phyloP scores from a whole-genome alignment of 2,888 invertebrate species.

The Microchrysa polita region DNA sequence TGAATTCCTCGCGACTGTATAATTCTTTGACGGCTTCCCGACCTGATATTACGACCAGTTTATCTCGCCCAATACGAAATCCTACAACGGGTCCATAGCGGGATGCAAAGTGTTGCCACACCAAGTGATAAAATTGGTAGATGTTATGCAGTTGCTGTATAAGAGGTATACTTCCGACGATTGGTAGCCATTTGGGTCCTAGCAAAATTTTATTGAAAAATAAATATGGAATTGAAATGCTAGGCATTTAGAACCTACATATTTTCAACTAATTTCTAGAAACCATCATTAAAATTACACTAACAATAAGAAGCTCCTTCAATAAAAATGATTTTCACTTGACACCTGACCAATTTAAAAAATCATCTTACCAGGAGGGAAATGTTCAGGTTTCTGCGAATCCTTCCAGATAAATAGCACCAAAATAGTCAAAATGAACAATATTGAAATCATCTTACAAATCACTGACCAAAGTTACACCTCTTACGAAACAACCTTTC shows the following conservation, averaged over 20 bases:
- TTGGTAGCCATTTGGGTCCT: slow-evolving; percentile 70
- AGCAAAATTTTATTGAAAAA: too few species aligned
- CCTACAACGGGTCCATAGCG: slow-evolving; percentile 74
- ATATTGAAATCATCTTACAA: slow-evolving; percentile 27
- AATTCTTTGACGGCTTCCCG: slow-evolving; percentile 71
- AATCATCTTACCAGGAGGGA: slow-evolving; percentile 68
- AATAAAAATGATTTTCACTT: too few species aligned
- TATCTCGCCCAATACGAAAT: slow-evolving; percentile 71
- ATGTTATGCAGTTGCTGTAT: slow-evolving; percentile 59
- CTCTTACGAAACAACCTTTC: slow-evolving; percentile 15
- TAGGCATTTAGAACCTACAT: too few species aligned
- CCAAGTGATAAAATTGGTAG: slow-evolving; percentile 68
- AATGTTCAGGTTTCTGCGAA: slow-evolving; percentile 65
- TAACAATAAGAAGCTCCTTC: too few species aligned
- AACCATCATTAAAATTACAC: too few species aligned
- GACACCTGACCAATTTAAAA: too few species aligned
- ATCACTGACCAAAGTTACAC: neutral
- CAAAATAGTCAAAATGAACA: slow-evolving; percentile 41
- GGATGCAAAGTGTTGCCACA: slow-evolving; percentile 68
- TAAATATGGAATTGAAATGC: too few species aligned
- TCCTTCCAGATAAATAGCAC: slow-evolving; percentile 48
- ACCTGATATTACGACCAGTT: slow-evolving; percentile 71
- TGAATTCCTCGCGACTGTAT: slow-evolving; percentile 71
- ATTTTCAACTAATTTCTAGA: too few species aligned
- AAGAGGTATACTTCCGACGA: slow-evolving; percentile 66